Percentiles rank a stretch among this genome's conserved stretches.
These are phyloP conservation scores for Junonia oenone DNA, from an alignment of 2,888 invertebrate species.

Conservation along the genomic window DNA sequence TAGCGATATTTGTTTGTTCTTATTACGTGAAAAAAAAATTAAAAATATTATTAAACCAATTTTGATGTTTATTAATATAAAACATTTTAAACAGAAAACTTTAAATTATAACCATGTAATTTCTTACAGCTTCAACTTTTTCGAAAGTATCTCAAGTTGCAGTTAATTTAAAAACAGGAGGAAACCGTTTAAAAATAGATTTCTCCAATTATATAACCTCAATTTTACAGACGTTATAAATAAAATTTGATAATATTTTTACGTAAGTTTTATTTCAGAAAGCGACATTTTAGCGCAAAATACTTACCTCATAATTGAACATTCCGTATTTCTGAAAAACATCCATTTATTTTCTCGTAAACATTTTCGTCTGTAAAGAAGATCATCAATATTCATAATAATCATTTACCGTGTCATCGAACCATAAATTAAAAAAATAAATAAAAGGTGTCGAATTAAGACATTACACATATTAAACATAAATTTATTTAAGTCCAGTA, in stretches of 20 bases:
- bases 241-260: conserved; percentile 36
- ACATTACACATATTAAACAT: conserved; percentile 53
- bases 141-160: conserved; percentile 80
- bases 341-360: conserved; percentile 38
- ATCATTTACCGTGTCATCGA: neutral
- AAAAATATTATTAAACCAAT: no score
- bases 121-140: conserved; percentile 78
- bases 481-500: conserved; percentile 62
- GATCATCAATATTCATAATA: conserved; percentile 6
- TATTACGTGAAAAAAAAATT: no score
- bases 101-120: conserved; percentile 20
- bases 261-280: conserved; percentile 21
- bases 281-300: conserved; percentile 3
- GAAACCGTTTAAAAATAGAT: conserved; percentile 79
- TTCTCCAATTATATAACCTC: conserved; percentile 72
- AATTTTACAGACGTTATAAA: conserved; percentile 57
- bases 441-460: conserved; percentile 42
- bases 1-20: no score
- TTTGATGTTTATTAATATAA: neutral
- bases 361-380: conserved; percentile 22
- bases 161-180: conserved; percentile 79
- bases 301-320: conserved; percentile 35
- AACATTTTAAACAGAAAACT: conserved; percentile 9
- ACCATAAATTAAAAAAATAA: conserved; percentile 9
- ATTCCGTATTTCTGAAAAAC: conserved; percentile 44